These are phyloP conservation scores for Spondyliosoma cantharus DNA, from an alignment of 2,797 vertebrate species.

Conservation along the genomic window DNA sequence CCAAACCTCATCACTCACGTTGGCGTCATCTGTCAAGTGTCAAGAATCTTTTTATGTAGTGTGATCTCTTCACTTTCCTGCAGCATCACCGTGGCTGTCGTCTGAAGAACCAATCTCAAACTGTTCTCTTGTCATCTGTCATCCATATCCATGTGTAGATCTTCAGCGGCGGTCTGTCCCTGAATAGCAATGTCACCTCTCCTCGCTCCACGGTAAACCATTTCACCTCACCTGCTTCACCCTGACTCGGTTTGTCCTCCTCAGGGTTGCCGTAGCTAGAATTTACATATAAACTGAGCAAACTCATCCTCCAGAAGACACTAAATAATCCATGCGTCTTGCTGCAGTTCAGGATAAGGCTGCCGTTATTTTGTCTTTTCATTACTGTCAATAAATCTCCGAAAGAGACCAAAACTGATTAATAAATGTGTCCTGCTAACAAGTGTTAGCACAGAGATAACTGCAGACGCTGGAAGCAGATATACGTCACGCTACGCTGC, in stretches of 20 bases:
- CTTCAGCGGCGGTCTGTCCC: conserved; percentile 86
- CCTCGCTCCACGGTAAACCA: conserved; percentile 92
- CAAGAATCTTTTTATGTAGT: background rate
- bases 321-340: background rate
- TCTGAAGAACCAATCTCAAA: conserved; percentile 51
- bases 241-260: conserved; percentile 9
- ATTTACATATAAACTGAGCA: background rate
- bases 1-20: background rate
- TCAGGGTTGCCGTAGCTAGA: background rate
- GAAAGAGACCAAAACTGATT: background rate
- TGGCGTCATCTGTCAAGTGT: background rate
- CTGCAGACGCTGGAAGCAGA: no score
- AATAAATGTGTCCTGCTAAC: background rate
- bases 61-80: conserved; percentile 11
- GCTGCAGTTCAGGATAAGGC: conserved; percentile 18
- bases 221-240: conserved; percentile 56
- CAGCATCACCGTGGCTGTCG: conserved; percentile 15
- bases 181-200: conserved; percentile 87
- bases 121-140: conserved; percentile 52
- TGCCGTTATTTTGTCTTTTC: conserved; percentile 8
- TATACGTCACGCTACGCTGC: no score
- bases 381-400: background rate
- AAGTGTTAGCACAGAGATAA: background rate
- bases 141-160: conserved; percentile 84
- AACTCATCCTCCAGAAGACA: no score